phyloP scores from a whole-genome alignment of 2,888 invertebrate species.

The Caradrina kadenii region DNA sequence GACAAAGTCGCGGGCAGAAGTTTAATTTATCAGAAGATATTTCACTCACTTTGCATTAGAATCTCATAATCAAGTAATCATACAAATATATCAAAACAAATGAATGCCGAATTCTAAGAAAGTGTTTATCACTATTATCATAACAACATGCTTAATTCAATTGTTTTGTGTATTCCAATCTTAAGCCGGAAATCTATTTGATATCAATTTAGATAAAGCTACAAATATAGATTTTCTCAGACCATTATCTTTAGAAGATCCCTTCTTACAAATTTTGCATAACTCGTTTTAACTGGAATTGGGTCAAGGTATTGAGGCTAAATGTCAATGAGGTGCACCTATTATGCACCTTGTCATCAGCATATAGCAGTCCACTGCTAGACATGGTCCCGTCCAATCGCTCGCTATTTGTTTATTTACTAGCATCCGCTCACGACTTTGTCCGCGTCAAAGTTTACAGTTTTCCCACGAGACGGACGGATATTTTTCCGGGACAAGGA shows the following conservation, averaged over 20 bases:
- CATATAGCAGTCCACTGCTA: no score
- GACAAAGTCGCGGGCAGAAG: no score
- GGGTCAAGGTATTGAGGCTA: no score
- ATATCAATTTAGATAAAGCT: slow-evolving; percentile 19
- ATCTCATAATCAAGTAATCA: background rate
- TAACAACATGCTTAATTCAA: slow-evolving; percentile 19
- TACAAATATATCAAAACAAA: background rate
- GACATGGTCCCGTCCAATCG: no score
- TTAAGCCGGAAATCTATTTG: slow-evolving; percentile 8
- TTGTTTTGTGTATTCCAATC: slow-evolving; percentile 23
- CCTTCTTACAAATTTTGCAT: background rate
- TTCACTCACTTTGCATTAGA: background rate
- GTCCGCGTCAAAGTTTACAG: no score
- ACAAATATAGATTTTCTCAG: slow-evolving; percentile 4
- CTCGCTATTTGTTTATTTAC: no score
- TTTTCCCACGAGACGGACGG: no score
- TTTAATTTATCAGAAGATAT: background rate
- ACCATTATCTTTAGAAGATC: background rate
- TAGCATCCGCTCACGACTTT: no score
- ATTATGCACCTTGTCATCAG: no score
- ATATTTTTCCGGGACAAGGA: no score
- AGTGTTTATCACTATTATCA: slow-evolving; percentile 1
- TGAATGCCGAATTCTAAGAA: slow-evolving; percentile 5
- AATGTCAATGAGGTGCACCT: no score
- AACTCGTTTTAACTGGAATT: no score